These are phyloP conservation scores for Lerema accius DNA, from an alignment of 1,140 invertebrate species.

Conservation along the genomic window DNA sequence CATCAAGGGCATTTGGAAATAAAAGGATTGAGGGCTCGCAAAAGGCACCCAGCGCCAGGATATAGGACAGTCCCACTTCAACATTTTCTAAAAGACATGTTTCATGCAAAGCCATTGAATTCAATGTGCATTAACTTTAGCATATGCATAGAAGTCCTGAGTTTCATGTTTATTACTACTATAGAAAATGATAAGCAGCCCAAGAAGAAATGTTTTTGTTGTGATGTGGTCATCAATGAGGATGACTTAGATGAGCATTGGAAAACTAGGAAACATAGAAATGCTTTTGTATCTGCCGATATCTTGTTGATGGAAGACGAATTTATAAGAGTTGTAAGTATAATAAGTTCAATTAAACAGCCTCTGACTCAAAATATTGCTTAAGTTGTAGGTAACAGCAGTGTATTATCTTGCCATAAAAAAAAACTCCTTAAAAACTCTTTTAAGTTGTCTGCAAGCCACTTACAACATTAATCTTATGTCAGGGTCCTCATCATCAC, in stretches of 20 bases:
- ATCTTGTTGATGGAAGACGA: conserved; percentile 35
- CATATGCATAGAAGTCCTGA: conserved; percentile 34
- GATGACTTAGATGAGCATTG: conserved; percentile 40
- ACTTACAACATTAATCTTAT: too few species aligned
- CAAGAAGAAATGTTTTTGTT: conserved; percentile 48
- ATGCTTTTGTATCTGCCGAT: conserved; percentile 36
- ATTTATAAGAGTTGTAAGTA: conserved; percentile 58
- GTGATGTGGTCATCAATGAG: conserved; percentile 37
- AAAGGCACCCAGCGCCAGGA: conserved; percentile 9
- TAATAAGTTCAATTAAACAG: too few species aligned
- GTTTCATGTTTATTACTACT: conserved; percentile 40
- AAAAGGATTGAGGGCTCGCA: conserved; percentile 34
- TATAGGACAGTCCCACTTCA: neutral
- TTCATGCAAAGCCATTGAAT: conserved; percentile 14
- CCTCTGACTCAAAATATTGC: too few species aligned
- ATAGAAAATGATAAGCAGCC: conserved; percentile 19
- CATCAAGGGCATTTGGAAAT: conserved; percentile 53
- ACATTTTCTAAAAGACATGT: conserved; percentile 9
- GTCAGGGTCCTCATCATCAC: too few species aligned
- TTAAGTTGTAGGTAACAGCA: too few species aligned
- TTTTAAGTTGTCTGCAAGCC: too few species aligned
- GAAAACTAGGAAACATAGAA: conserved; percentile 41
- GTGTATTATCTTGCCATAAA: too few species aligned
- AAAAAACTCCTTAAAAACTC: too few species aligned
- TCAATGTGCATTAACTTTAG: conserved; percentile 19